Evolutionary conservation across 2,113 vertebrate genomes (phyloP), one percentile per base, ranked within the genome.

Genomic region (Glaucidium brasilianum): DNA sequence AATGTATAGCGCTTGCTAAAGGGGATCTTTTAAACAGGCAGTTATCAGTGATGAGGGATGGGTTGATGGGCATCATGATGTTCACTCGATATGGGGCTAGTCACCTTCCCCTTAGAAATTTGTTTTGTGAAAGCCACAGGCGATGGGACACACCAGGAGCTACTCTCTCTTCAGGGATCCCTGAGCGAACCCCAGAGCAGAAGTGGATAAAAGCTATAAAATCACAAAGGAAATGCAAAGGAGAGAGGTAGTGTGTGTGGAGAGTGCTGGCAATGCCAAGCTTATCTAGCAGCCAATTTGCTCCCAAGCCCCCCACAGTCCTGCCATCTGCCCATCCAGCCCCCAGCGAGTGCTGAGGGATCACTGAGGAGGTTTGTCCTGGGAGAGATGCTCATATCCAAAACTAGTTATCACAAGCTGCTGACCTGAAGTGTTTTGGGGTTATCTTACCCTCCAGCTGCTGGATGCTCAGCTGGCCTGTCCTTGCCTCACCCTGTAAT

Each of bases 371-470:
- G 16, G 12, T 30, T 49, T 78, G 55, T 53, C 18, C 60, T 15
- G 37, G 23, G 12, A 27, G 14, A 59, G 43, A 4, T 30, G 52
- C 59, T 66, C 0, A 1, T 43, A 26, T 69, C 34, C 43, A 39
- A 5, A 78, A 35, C 3, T 13, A 12, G 19, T 32, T 41, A 67
- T 47, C 34, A 20, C 16, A n/a, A 76, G 12, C 52, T 1, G 1
- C 5, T 2, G 27, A 47, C 19, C 16, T 34, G 39, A 30, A 27
- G 18, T 35, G 7, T 34, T 68, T 11, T 0, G 0, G 12, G 39
- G 52, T 18, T 50, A 64, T 29, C 25, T 67, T 12, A 4, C 1
- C n/a, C 53, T 75, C 18, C 71, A 71, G 50, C 66, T 71, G 50
- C 69, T 62, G 75, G 41, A 25, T 81, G 15, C 52, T 66, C n/a